phyloP scores from a whole-genome alignment of 2,888 invertebrate genomes.

The Homarus gammarus region DNA sequence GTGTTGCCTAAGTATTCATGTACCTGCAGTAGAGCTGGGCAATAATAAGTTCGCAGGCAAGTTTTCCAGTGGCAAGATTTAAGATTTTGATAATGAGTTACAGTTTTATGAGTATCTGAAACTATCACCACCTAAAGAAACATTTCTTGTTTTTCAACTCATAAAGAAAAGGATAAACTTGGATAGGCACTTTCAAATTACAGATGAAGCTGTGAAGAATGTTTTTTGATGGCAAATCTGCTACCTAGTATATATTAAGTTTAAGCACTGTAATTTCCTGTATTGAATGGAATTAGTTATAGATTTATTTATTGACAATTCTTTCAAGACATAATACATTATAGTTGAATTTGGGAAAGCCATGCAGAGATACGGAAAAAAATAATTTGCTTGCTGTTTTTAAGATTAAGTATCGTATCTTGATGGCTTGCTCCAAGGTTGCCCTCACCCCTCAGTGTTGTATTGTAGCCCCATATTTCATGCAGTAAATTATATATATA shows the following conservation, averaged over 20 bases:
- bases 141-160: neutral
- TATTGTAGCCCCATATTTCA: constrained; percentile 34
- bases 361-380: constrained; percentile 37
- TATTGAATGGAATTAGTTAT: constrained; percentile 42
- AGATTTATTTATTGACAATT: constrained; percentile 35
- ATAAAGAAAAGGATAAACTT: neutral
- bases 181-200: neutral
- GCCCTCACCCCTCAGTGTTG: constrained; percentile 43
- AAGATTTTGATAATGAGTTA: neutral
- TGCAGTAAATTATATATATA: constrained; percentile 37
- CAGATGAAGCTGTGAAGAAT: neutral
- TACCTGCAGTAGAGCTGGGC: neutral
- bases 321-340: constrained; percentile 40
- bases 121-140: neutral
- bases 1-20: neutral
- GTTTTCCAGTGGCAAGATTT: neutral
- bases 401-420: constrained; percentile 18
- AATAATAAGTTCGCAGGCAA: neutral
- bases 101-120: neutral
- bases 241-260: constrained; percentile 8
- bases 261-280: constrained; percentile 28
- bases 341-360: constrained; percentile 37
- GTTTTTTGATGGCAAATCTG: constrained; percentile 18
- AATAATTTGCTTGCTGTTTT: constrained; percentile 23
- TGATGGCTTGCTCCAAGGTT: constrained; percentile 33